Evolutionary conservation across 2,797 vertebrate genomes (phyloP), one percentile per base, ranked within the genome.

Genomic region (Pempheris klunzingeri): DNA sequence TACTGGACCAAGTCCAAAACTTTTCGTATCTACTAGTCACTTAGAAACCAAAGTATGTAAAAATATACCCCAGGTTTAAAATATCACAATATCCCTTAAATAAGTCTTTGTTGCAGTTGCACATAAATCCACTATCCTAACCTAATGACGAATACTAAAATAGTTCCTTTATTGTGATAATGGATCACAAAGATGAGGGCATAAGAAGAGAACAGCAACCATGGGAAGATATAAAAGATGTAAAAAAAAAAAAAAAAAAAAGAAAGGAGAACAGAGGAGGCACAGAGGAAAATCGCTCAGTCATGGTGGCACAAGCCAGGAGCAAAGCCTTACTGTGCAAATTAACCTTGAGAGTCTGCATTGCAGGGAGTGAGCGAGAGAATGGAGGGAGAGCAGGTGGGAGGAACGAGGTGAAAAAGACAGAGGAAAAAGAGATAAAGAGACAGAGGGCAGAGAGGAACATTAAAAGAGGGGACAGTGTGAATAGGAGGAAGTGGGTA

Each of bases 271-370:
- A 64, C 24, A 85, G 30, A 87, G 58, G 70, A 79, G 65, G 78
- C 36, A 62, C 39, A 44, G 54, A 71, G 77, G 55, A 84, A 92
- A 90, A 88, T 75, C 57, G 84, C 92, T 90, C 88, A 38, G 87
- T 91, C 92, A 89, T 13, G 50, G 87, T 83, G 74, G 76, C 77
- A 85, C 57, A 62, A 65, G 83, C 90, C 88, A 75, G 79, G 84
- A 91, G 90, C 87, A 83, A 92, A 92, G 83, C 86, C 92, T 92
- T 71, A 90, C 90, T 90, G 88, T 90, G 89, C 90, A 93, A 92
- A 95, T 95, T 93, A 95, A 93, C 93, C 93, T 94, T 94, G 94
- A 91, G 92, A 91, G 90, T 89, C 90, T 94, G 92, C 92, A 93
- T 86, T 92, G 92, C 92, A 86, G 92, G 90, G 88, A 86, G 81